Conservation (phyloP, 2,888 invertebrate genomes). For the Torymus tubicola region DNA sequence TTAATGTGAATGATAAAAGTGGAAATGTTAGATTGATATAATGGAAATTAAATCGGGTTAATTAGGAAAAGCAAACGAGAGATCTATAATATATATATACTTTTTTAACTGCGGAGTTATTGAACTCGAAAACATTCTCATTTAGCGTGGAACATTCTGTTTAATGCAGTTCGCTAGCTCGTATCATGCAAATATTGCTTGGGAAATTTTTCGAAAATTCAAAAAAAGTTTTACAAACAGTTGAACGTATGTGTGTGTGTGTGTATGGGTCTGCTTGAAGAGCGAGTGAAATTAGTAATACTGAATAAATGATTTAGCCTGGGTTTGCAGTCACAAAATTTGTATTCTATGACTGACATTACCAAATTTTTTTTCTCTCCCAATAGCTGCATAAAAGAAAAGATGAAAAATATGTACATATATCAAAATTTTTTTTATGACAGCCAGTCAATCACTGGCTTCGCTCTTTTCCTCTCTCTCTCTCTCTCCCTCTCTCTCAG, state of each 20-base stretch:
- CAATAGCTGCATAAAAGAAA: slow-evolving; percentile 43
- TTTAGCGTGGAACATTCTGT: too few species aligned
- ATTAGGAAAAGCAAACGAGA: too few species aligned
- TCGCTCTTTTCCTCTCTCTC: slow-evolving; percentile 18
- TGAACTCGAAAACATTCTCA: too few species aligned
- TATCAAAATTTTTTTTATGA: slow-evolving; percentile 57
- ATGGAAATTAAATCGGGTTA: too few species aligned
- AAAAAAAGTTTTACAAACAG: slow-evolving; percentile 23
- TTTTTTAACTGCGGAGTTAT: too few species aligned
- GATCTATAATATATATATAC: too few species aligned
- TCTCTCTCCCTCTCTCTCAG: slow-evolving; percentile 36
- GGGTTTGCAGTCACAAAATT: slow-evolving; percentile 39
- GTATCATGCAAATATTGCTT: not conserved
- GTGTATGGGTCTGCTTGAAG: not conserved
- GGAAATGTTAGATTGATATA: too few species aligned
- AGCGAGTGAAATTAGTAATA: slow-evolving; percentile 36
- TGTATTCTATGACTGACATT: slow-evolving; percentile 54
- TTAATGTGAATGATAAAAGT: too few species aligned
- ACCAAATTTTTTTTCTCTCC: slow-evolving; percentile 51
- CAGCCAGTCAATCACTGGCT: slow-evolving; percentile 54
- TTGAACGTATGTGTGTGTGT: not conserved
- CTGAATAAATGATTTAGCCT: slow-evolving; percentile 49
- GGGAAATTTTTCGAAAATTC: not conserved
- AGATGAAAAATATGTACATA: slow-evolving; percentile 55
- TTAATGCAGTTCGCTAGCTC: not conserved